phyloP scores from a whole-genome alignment of 2,888 invertebrate species.

The Girardia tigrina region DNA sequence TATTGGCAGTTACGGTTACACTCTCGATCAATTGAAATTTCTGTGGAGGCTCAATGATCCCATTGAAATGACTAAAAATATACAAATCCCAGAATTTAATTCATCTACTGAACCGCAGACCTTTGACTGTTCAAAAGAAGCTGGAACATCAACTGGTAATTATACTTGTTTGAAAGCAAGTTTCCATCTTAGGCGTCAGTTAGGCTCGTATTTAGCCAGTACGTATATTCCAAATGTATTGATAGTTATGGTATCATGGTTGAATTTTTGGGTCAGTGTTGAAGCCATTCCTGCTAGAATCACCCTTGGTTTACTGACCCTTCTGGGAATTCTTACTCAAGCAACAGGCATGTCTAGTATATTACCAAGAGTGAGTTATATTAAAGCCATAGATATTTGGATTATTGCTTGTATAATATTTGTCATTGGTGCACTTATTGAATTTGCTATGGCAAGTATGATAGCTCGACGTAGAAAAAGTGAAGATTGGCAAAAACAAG shows the following conservation, averaged over 20 bases:
- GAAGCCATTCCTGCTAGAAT: constrained; percentile 37
- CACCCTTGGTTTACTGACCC: constrained; percentile 35
- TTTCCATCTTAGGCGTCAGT: constrained; percentile 34
- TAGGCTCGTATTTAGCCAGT: constrained; percentile 36
- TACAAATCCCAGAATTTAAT: constrained; percentile 37
- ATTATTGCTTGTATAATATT: constrained; percentile 37
- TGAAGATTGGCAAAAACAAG: constrained; percentile 35
- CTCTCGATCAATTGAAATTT: constrained; percentile 32
- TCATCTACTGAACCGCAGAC: not conserved
- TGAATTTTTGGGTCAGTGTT: constrained; percentile 37
- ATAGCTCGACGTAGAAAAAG: constrained; percentile 24
- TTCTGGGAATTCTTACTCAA: constrained; percentile 36
- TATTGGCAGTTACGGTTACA: constrained; percentile 37
- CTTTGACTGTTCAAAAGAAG: constrained; percentile 32
- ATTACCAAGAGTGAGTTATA: constrained; percentile 37
- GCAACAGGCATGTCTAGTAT: constrained; percentile 28
- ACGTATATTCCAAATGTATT: constrained; percentile 36
- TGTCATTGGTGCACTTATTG: constrained; percentile 37
- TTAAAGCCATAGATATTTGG: constrained; percentile 38
- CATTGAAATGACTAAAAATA: constrained; percentile 14
- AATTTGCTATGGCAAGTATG: constrained; percentile 36
- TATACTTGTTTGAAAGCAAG: constrained; percentile 37
- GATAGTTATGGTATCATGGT: constrained; percentile 37
- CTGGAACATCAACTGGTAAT: constrained; percentile 30
- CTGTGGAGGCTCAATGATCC: constrained; percentile 34